A percentile compares a stretch with the other conserved stretches of the same genome.
These are phyloP conservation scores for Cyprinodon diabolis DNA, from an alignment of 2,797 vertebrate genomes.

Conservation along the genomic window DNA sequence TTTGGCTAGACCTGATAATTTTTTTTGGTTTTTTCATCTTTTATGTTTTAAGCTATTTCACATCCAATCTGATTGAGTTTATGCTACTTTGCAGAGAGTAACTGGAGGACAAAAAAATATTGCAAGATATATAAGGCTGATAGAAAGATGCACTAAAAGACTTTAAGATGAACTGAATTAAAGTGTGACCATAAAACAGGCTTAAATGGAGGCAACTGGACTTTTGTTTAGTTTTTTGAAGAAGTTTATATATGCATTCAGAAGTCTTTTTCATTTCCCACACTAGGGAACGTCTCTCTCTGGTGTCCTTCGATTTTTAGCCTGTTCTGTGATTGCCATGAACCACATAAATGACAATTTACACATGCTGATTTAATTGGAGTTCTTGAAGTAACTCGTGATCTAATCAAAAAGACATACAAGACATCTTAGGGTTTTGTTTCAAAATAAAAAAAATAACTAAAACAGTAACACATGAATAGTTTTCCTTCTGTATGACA, in stretches of 20 bases:
- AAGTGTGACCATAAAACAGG: no score
- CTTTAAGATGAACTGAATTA: background rate
- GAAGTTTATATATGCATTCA: no score
- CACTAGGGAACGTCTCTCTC: no score
- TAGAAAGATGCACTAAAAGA: background rate
- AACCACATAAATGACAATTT: no score
- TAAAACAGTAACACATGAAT: no score
- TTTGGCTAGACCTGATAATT: background rate
- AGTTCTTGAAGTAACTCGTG: background rate
- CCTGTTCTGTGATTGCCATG: no score
- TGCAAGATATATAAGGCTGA: background rate
- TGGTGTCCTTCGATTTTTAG: no score
- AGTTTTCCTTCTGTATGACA: background rate
- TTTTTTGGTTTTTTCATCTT: no score
- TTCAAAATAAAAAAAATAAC: background rate
- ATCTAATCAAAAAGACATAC: background rate
- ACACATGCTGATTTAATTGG: background rate
- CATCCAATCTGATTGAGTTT: background rate
- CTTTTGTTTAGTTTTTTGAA: no score
- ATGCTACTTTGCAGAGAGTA: background rate
- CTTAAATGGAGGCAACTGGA: no score
- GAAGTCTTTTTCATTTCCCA: no score
- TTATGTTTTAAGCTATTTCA: background rate
- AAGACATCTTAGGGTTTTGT: background rate
- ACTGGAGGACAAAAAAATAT: background rate